These are phyloP conservation scores for Spea bombifrons DNA, from an alignment of 2,113 vertebrate genomes.

Conservation along the genomic window DNA sequence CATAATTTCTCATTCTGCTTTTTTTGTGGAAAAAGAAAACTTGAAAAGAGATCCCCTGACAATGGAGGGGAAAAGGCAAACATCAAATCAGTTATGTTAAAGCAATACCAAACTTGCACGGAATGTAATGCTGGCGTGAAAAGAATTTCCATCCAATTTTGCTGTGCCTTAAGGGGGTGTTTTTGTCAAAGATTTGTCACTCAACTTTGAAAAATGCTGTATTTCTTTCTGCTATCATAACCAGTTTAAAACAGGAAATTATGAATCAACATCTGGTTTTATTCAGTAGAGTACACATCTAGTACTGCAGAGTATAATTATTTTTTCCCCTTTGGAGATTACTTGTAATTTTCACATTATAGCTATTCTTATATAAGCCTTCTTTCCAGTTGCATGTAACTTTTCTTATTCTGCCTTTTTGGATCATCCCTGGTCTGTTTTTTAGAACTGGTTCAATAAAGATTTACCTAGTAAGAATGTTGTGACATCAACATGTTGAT, in stretches of 20 bases:
- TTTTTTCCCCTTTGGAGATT: constrained; percentile 22
- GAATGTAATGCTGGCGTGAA: constrained; percentile 50
- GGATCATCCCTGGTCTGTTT: no score
- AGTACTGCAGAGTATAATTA: constrained; percentile 11
- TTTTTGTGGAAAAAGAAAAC: no score
- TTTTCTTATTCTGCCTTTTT: no score
- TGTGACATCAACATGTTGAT: no score
- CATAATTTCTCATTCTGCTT: no score
- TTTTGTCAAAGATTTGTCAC: constrained; percentile 22
- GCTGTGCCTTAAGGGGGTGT: constrained; percentile 32
- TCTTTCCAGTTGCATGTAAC: no score
- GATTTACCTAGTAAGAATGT: no score
- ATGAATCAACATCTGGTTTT: constrained; percentile 41
- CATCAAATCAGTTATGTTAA: background rate
- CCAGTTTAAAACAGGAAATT: constrained; percentile 45
- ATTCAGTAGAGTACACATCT: constrained; percentile 35
- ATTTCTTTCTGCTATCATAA: constrained; percentile 46
- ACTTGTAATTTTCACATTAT: constrained; percentile 25
- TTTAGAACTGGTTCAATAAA: no score
- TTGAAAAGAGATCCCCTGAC: no score
- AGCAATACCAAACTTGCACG: constrained; percentile 47
- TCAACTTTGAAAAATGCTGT: constrained; percentile 43
- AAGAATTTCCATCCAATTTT: constrained; percentile 48
- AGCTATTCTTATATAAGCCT: no score
- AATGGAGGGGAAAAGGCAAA: background rate